A percentile compares a stretch with the other conserved stretches of the same genome.
These are phyloP conservation scores for Lycaon pictus DNA, from an alignment of 2,113 vertebrate species.

Conservation along the genomic window DNA sequence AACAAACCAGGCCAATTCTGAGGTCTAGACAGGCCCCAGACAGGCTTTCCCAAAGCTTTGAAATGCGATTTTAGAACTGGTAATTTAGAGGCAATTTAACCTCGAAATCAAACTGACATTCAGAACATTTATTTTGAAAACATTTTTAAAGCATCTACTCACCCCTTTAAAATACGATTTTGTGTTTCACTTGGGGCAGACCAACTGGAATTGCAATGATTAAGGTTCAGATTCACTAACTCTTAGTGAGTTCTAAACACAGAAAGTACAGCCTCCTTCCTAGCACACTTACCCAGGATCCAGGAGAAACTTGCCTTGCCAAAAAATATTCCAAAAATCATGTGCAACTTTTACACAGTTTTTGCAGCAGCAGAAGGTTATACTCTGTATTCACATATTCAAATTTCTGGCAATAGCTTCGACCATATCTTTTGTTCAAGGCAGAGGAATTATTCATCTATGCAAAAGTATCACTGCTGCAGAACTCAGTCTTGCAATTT, in stretches of 20 bases:
- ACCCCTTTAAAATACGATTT: constrained; percentile 56
- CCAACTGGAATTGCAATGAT: neutral
- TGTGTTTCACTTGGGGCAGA: constrained; percentile 42
- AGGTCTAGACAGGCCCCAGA: constrained; percentile 81
- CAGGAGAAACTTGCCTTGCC: neutral
- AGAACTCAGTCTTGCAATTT: neutral
- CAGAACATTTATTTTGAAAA: constrained; percentile 78
- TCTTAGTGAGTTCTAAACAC: neutral
- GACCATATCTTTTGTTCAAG: neutral
- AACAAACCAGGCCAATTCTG: constrained; percentile 77
- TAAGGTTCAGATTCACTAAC: neutral
- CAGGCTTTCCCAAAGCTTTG: constrained; percentile 73
- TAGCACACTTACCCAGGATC: neutral
- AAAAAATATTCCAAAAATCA: constrained; percentile 15
- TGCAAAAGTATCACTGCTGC: neutral
- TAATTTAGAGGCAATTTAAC: constrained; percentile 76
- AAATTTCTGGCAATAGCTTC: neutral
- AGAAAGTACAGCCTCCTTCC: neutral
- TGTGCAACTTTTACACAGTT: neutral
- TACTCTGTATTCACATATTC: neutral
- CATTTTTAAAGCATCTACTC: constrained; percentile 67
- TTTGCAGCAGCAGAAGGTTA: neutral
- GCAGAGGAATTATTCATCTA: neutral
- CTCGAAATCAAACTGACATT: constrained; percentile 71
- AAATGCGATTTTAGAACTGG: constrained; percentile 72